Conservation (phyloP, 2,888 invertebrate species). For the Eudemis profundana region DNA sequence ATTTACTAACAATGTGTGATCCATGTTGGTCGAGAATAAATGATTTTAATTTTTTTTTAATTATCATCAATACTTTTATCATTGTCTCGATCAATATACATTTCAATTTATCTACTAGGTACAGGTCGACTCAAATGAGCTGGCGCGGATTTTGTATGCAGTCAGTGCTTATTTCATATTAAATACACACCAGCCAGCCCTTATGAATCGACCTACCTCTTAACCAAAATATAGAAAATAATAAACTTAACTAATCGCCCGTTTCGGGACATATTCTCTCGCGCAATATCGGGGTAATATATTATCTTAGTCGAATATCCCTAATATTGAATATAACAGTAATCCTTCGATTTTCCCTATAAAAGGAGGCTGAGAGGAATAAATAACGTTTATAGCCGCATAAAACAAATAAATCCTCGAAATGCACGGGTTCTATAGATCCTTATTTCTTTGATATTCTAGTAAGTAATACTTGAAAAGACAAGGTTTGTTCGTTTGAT, state of each 20-base stretch:
- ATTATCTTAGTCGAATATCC: conserved; percentile 20
- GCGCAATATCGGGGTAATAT: not conserved
- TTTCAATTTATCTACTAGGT: no score
- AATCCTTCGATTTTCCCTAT: conserved; percentile 27
- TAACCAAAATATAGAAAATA: not conserved
- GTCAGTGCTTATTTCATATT: no score
- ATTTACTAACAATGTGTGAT: no score
- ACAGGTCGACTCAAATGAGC: no score
- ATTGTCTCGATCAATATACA: no score
- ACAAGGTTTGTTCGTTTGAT: not conserved
- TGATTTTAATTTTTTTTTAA: no score
- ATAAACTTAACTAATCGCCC: not conserved
- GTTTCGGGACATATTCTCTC: not conserved
- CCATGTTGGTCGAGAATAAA: no score
- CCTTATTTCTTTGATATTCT: conserved; percentile 1
- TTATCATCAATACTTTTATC: no score
- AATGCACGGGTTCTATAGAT: conserved; percentile 18
- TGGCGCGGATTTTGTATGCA: no score
- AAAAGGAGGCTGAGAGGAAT: conserved; percentile 17
- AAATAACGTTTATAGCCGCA: conserved; percentile 37
- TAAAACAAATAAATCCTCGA: conserved; percentile 34
- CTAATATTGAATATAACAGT: conserved; percentile 19
- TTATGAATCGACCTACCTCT: no score
- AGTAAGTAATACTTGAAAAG: not conserved
- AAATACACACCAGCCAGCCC: no score